Base-by-base conservation (phyloP, 2,797 vertebrate species). In the Cygnus olor region DNA sequence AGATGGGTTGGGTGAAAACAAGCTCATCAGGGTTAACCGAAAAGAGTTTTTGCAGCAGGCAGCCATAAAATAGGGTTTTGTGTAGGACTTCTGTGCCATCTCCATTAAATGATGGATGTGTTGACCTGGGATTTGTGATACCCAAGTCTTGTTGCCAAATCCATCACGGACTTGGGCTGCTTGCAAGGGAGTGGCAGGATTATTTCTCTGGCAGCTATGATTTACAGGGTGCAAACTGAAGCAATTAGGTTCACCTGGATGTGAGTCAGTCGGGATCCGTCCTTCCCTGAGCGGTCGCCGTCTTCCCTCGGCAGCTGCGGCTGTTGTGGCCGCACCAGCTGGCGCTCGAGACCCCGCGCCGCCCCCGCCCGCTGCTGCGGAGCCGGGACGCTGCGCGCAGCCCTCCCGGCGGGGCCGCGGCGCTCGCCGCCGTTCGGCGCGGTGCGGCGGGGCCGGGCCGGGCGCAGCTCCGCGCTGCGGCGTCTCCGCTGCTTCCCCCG, bases 141-240 rank as follows among this genome's bases (percentile, higher is more conserved):
- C 71, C 53, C 5, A 60, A 71, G 58, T 86, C 64, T 34, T 14
- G 14, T 63, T 83, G 58, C 85, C 73, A 80, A 70, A 79, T 72
- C 85, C 70, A 22, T 80, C 78, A 30, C 10, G 14, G 72, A 7
- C 36, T 18, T 3, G 58, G 69, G 72, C 78, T 63, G 83, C 2
- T 2, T 14, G 27, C 36, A 22, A 21, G 87, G 90, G 79, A 72
- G 83, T 57, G 82, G 90, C 74, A n/a, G 93, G 82, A 36, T 80
- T 44, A 51, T 76, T 80, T 63, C 19, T 2, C 66, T 58, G 87
- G 80, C 90, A 25, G 82, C 54, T 72, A 12, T 76, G 93, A 92
- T 84, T 87, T 80, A 92, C 79, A 34, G 90, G 69, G 90, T 84
- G 70, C 58, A 61, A 90, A 84, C 58, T 18, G 63, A 80, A 68